Evolutionary conservation across 2,113 vertebrate species (phyloP).

Genomic region (Neodon shergylaensis): DNA sequence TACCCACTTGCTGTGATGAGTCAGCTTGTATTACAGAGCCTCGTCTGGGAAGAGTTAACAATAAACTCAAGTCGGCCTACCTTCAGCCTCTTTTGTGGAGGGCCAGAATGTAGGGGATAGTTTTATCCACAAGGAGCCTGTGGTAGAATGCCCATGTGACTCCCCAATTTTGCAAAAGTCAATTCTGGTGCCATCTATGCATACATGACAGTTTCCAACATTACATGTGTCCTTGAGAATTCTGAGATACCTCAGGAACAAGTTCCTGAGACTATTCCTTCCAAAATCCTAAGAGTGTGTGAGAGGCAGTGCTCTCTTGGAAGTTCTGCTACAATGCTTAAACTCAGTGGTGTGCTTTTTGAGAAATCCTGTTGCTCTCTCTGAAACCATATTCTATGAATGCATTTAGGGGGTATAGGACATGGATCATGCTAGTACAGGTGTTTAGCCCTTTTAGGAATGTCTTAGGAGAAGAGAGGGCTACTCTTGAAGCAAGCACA

Average conservation of each 20-base stretch:
- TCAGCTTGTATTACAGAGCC: not conserved
- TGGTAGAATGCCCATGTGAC: not conserved
- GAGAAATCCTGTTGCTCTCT: not conserved
- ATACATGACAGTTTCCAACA: fast-evolving
- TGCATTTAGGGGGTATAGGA: not conserved
- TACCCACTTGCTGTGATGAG: not conserved
- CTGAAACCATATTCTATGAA: not conserved
- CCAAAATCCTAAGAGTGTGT: not conserved
- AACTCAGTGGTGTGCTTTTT: not conserved
- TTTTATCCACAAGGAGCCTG: not conserved
- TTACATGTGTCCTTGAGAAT: not conserved
- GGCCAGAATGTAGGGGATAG: not conserved
- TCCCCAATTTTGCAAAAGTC: not conserved
- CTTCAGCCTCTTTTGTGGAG: not conserved
- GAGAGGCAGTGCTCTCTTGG: fast-evolving
- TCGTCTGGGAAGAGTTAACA: not conserved
- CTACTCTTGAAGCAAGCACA: not conserved
- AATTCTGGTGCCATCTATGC: not conserved
- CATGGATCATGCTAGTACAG: not conserved
- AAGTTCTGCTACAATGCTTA: not conserved
- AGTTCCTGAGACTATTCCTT: not conserved
- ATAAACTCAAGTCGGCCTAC: not conserved
- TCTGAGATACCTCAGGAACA: not conserved
- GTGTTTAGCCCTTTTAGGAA: not conserved
- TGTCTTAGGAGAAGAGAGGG: not conserved